phyloP scores from a whole-genome alignment of 2,797 vertebrate species.

The Tadarida brasiliensis region DNA sequence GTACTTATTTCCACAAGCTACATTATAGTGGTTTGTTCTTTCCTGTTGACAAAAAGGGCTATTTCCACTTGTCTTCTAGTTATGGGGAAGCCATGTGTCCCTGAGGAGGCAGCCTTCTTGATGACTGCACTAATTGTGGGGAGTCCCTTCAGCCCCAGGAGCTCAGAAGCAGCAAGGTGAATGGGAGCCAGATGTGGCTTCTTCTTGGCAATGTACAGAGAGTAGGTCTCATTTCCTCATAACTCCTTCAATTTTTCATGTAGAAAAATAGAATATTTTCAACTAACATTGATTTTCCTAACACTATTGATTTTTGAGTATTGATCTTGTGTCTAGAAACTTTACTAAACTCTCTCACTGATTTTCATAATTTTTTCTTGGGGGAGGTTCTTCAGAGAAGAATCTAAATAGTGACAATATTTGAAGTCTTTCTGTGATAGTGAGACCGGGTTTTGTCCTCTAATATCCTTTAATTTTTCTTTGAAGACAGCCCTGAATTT shows the following conservation, averaged over 20 bases:
- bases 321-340: background rate
- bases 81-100: background rate
- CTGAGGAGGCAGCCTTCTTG: background rate
- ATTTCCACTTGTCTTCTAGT: background rate
- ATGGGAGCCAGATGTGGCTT: background rate
- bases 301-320: background rate
- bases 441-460: background rate
- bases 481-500: background rate
- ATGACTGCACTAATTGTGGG: background rate
- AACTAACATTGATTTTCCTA: background rate
- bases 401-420: background rate
- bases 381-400: background rate
- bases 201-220: background rate
- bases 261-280: constrained; percentile 15
- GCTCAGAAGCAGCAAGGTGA: background rate
- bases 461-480: background rate
- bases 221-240: background rate
- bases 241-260: background rate
- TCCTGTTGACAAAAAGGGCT: background rate
- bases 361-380: constrained; percentile 5
- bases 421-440: constrained; percentile 11
- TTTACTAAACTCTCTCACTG: background rate
- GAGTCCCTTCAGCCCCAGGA: background rate
- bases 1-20: background rate
- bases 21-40: background rate